A percentile compares a stretch with the other conserved stretches of the same genome.
Evolutionary conservation across 2,888 invertebrate genomes (phyloP).

Genomic region (Drosophila silvestris): DNA sequence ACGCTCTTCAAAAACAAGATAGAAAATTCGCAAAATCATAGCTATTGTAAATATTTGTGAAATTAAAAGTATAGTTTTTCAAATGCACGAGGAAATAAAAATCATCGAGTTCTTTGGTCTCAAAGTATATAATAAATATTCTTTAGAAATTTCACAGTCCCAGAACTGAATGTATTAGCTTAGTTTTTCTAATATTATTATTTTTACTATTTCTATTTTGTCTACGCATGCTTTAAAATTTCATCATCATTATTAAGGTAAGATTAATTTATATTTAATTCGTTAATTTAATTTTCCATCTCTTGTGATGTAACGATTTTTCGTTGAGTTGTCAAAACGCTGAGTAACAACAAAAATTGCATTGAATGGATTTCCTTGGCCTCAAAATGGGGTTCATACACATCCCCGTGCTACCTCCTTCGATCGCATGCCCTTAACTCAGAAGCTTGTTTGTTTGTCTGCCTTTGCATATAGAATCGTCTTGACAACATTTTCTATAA

Average conservation of each 20-base stretch:
- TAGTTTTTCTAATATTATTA: background rate
- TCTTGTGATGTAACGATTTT: conserved; percentile 20
- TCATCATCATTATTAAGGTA: background rate
- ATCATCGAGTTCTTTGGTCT: background rate
- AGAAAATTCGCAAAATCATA: background rate
- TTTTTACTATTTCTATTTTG: background rate
- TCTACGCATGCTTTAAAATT: background rate
- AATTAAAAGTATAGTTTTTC: background rate
- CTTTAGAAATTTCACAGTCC: background rate
- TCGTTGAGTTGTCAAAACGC: conserved; percentile 1
- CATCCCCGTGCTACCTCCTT: background rate
- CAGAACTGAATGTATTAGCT: background rate
- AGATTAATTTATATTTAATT: background rate
- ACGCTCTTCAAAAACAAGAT: background rate
- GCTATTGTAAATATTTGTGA: background rate
- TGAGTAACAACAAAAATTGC: conserved; percentile 18
- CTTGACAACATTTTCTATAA: conserved; percentile 75
- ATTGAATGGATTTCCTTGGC: conserved; percentile 46
- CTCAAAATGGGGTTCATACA: conserved; percentile 41
- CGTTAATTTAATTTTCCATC: background rate
- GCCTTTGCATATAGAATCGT: conserved; percentile 40
- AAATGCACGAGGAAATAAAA: background rate
- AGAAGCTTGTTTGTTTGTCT: conserved; percentile 50
- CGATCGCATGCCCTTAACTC: conserved; percentile 56
- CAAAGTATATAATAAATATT: background rate